Conservation (phyloP, 2,113 vertebrate species). For the Scytalopus superciliaris region DNA sequence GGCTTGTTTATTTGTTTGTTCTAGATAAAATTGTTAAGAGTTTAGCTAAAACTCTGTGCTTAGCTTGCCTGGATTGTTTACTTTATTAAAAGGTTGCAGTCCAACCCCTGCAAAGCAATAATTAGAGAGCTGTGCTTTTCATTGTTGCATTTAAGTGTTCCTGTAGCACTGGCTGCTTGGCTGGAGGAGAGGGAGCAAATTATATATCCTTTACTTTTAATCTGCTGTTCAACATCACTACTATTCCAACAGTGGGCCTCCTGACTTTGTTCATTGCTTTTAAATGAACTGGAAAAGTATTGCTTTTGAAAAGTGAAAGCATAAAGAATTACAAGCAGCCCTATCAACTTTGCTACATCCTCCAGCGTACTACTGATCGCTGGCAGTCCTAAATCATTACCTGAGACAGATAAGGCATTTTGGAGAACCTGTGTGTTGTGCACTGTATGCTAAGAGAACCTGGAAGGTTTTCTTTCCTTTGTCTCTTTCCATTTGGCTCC, state of each 20-base stretch:
- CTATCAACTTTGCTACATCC: background rate
- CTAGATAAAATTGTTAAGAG: background rate
- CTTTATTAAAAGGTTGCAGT: background rate
- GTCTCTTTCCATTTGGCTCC: slow-evolving; percentile 20
- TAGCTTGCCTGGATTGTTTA: background rate
- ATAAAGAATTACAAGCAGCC: slow-evolving; percentile 17
- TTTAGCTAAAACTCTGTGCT: background rate
- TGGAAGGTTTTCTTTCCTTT: slow-evolving; percentile 17
- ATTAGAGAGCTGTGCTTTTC: background rate
- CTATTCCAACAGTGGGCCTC: background rate
- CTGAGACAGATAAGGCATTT: background rate
- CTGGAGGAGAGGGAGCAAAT: background rate
- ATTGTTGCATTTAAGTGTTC: background rate
- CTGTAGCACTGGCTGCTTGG: background rate
- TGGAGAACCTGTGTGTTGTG: background rate
- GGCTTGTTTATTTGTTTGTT: background rate
- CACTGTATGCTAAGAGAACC: background rate
- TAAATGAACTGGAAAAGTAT: slow-evolving; percentile 13
- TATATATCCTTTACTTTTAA: slow-evolving; percentile 5
- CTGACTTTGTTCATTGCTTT: slow-evolving; percentile 8
- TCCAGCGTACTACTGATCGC: background rate
- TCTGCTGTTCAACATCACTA: background rate
- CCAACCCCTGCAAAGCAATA: background rate
- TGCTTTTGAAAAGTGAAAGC: slow-evolving; percentile 33
- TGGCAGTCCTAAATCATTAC: background rate